A percentile compares a stretch with the other conserved stretches of the same genome.
These are phyloP conservation scores for Tetramorium simillimum DNA, from an alignment of 1,140 invertebrate genomes.

Conservation along the genomic window DNA sequence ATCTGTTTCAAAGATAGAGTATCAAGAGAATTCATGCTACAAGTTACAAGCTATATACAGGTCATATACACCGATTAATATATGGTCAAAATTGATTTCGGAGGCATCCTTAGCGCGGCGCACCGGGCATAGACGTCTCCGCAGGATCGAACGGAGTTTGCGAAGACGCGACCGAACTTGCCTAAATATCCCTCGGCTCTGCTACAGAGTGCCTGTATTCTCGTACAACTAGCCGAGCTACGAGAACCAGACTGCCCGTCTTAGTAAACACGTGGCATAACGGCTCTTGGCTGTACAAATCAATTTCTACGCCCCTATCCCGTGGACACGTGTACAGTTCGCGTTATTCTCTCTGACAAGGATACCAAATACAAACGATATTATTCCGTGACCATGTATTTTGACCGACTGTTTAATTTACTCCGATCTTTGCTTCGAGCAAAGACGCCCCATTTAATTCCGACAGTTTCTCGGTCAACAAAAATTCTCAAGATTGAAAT, in stretches of 20 bases:
- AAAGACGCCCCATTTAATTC: not conserved
- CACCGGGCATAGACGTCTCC: slow-evolving; percentile 33
- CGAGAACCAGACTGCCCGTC: not conserved
- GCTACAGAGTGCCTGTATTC: slow-evolving; percentile 9
- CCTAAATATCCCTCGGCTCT: slow-evolving; percentile 46
- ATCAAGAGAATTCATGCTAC: not conserved
- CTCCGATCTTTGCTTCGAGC: not conserved
- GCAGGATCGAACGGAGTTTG: slow-evolving; percentile 52
- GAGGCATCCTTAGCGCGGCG: slow-evolving; percentile 15
- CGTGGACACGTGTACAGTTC: slow-evolving; percentile 27
- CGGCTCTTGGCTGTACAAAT: slow-evolving; percentile 31
- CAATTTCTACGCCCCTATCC: slow-evolving; percentile 38
- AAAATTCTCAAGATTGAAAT: slow-evolving; percentile 6
- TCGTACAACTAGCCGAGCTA: not conserved
- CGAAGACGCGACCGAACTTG: slow-evolving; percentile 42
- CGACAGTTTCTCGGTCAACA: not conserved
- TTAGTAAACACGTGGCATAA: slow-evolving; percentile 36
- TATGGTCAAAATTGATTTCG: slow-evolving; percentile 34
- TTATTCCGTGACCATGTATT: not conserved
- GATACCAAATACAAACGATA: slow-evolving; percentile 4
- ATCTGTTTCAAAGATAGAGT: not conserved
- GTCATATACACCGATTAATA: slow-evolving; percentile 8
- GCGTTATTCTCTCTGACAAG: not conserved
- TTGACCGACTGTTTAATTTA: not conserved
- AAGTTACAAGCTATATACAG: not conserved